Evolutionary conservation across 2,113 vertebrate genomes (phyloP).

Genomic region (Dunckerocampus dactyliophorus): DNA sequence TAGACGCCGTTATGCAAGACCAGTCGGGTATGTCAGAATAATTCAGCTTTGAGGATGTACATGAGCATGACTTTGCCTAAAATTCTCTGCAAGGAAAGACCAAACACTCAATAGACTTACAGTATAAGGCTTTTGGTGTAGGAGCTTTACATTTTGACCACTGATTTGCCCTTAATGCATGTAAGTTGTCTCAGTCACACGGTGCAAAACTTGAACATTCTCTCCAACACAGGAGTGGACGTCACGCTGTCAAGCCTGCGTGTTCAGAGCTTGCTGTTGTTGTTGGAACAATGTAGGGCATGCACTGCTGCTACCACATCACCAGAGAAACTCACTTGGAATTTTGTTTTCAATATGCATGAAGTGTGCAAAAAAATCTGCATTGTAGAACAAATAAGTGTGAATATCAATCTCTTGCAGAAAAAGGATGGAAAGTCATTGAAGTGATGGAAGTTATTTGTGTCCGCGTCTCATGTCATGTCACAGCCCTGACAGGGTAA

Average conservation of each 20-base stretch:
- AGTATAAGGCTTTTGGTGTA: too few species aligned
- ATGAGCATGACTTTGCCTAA: too few species aligned
- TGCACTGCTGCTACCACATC: neutral
- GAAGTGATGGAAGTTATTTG: neutral
- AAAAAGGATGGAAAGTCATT: neutral
- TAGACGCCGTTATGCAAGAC: too few species aligned
- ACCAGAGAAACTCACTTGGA: neutral
- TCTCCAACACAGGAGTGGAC: neutral
- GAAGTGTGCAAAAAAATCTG: neutral
- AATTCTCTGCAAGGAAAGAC: too few species aligned
- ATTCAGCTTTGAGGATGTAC: too few species aligned
- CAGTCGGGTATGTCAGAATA: too few species aligned
- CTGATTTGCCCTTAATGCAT: too few species aligned
- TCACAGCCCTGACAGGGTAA: conserved; percentile 29
- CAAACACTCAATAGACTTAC: too few species aligned
- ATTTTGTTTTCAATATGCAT: neutral
- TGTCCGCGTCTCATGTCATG: neutral
- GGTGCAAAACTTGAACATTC: too few species aligned
- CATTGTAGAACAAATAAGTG: neutral
- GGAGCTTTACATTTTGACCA: too few species aligned
- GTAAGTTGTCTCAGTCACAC: too few species aligned
- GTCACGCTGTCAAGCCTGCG: neutral
- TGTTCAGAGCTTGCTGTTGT: neutral
- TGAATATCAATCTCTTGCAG: neutral
- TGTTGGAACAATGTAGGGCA: neutral